phyloP scores from a whole-genome alignment of 2,113 vertebrate species.

The Oryzias celebensis region DNA sequence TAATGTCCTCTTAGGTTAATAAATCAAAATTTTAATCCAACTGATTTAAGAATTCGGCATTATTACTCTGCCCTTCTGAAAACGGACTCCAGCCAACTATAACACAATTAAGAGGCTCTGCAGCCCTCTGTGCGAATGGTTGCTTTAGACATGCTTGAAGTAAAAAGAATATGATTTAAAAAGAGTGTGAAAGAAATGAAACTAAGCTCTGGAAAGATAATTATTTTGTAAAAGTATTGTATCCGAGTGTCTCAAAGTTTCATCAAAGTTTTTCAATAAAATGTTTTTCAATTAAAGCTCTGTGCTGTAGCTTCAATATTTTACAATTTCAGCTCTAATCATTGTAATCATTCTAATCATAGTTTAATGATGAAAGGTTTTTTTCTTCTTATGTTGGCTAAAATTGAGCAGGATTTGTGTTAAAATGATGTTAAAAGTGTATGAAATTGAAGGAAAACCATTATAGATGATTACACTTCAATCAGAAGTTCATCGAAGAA shows the following conservation, averaged over 20 bases:
- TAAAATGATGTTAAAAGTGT: constrained; percentile 10
- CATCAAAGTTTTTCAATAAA: constrained; percentile 39
- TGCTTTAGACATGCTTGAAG: constrained; percentile 35
- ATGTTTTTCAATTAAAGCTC: constrained; percentile 7
- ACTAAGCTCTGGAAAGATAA: constrained; percentile 37
- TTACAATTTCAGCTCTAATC: constrained; percentile 20
- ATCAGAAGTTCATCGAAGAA: constrained; percentile 25
- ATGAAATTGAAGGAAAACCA: constrained; percentile 35
- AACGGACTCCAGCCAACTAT: constrained; percentile 11
- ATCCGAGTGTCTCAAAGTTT: constrained; percentile 29
- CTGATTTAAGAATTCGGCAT: background rate
- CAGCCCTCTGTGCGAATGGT: constrained; percentile 16
- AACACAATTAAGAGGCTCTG: constrained; percentile 22
- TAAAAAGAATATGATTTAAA: constrained; percentile 36
- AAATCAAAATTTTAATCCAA: background rate
- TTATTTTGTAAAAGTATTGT: constrained; percentile 23
- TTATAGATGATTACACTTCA: constrained; percentile 26
- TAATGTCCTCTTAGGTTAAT: no score
- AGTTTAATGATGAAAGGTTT: constrained; percentile 27
- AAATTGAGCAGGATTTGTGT: constrained; percentile 11
- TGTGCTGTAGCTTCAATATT: constrained; percentile 10
- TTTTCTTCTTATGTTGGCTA: constrained; percentile 6
- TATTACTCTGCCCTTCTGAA: constrained; percentile 1
- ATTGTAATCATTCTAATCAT: background rate
- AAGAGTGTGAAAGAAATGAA: constrained; percentile 27